These are phyloP conservation scores for Plutella xylostella DNA, from an alignment of 2,888 invertebrate genomes.

Conservation along the genomic window DNA sequence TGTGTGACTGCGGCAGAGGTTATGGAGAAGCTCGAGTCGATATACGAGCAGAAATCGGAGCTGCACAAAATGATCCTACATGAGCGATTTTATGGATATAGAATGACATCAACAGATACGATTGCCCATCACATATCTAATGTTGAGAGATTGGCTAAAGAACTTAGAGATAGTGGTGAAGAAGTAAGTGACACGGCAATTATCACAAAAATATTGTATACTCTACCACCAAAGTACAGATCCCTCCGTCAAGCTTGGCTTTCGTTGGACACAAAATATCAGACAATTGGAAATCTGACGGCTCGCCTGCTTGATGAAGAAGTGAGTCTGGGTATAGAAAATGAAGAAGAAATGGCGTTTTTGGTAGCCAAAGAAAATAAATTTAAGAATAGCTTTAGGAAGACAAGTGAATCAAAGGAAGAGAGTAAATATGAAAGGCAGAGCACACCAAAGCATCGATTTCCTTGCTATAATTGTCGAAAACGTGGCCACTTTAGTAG, in stretches of 20 bases:
- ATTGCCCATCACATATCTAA: too few species aligned
- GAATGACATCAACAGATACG: too few species aligned
- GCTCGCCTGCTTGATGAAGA: conserved; percentile 23
- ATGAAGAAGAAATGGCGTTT: conserved; percentile 4
- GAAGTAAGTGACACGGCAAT: neutral
- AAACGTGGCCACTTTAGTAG: conserved; percentile 1
- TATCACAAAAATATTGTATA: neutral
- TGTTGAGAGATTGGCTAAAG: neutral
- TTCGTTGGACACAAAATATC: conserved; percentile 7
- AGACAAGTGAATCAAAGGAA: neutral
- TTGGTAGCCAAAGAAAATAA: neutral
- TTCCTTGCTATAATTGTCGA: neutral
- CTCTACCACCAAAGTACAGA: conserved; percentile 1
- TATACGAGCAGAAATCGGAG: too few species aligned
- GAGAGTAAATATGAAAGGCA: neutral
- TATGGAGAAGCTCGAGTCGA: conserved; percentile 21
- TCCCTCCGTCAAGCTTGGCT: conserved; percentile 12
- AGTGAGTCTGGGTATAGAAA: neutral
- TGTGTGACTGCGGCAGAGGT: conserved; percentile 24
- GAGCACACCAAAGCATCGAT: neutral
- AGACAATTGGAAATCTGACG: conserved; percentile 15
- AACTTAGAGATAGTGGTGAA: neutral
- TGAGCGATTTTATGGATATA: too few species aligned
- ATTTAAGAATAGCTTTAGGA: too few species aligned
- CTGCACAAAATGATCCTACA: too few species aligned